Base-by-base conservation (phyloP, 2,113 vertebrate species). In the Narcine bancroftii region DNA sequence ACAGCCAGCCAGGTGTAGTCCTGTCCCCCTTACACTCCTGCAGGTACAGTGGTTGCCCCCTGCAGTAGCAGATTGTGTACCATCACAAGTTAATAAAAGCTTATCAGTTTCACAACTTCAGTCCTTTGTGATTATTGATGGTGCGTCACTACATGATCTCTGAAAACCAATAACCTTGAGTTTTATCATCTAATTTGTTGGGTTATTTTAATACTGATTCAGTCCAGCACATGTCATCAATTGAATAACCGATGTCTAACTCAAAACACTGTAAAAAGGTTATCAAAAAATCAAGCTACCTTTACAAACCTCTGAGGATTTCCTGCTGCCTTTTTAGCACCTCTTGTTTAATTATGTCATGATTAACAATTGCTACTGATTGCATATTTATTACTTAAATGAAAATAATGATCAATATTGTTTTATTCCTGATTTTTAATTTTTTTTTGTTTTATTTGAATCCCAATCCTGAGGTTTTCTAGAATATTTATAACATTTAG, bases 401-500 rank as follows among this genome's bases (percentile, higher is more conserved):
- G 56, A 56, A 13, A 60, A 21, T 39, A 7, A 21, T n/a, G 29
- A 53, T 65, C 39, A 36, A 63, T 65, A 36, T 56, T 50, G 3
- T 53, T 63, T 89, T 89, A 6, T 26, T 10, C 36, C 19, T 36
- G n/a, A 19, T 65, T n/a, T 39, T 65, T 39, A 36, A 65, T 39
- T 89, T 63, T 63, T 47, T 4, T 39, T 0, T 24, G 85, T 42
- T 89, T 56, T 36, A 33, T n/a, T n/a, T n/a, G n/a, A 42, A 24
- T 89, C 39, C 63, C 85, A 65, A 65, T 11, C 24, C 85, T 65
- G 85, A 89, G 85, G 7, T 89, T 53, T 85, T 65, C 85, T 10
- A 56, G 53, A 36, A 65, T 89, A 89, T 39, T 89, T 63, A 89
- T 89, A 65, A 13, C 21, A 24, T 65, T n/a, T 65, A 89, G 85